phyloP scores from a whole-genome alignment of 2,888 invertebrate species.

The Pristionchus maxplancki region DNA sequence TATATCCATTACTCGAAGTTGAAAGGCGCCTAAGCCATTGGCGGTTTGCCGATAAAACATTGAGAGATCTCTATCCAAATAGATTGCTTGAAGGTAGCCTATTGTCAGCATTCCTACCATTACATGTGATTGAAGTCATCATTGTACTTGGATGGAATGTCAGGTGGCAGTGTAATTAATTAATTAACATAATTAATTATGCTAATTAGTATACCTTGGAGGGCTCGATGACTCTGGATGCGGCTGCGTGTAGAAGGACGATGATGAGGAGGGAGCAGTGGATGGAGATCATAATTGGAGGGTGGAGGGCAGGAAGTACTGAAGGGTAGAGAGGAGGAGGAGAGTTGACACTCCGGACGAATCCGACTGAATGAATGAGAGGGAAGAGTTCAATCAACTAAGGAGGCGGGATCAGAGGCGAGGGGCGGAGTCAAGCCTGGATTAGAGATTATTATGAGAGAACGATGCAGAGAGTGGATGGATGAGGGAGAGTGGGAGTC shows the following conservation, averaged over 20 bases:
- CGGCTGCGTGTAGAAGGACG: background rate
- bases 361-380: background rate
- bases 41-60: background rate
- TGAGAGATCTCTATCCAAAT: background rate
- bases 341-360: conserved; percentile 4
- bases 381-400: conserved; percentile 31
- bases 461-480: background rate
- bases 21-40: background rate
- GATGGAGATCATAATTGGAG: background rate
- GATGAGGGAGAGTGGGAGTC: background rate
- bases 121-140: background rate
- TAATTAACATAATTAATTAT: background rate
- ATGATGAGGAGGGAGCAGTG: background rate
- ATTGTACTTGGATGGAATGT: background rate
- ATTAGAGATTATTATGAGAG: conserved; percentile 21
- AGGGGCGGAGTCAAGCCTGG: conserved; percentile 25
- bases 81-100: background rate
- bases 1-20: background rate
- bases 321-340: background rate
- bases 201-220: background rate
- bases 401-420: background rate
- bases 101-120: background rate
- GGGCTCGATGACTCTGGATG: background rate
- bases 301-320: background rate
- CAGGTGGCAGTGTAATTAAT: background rate